A percentile compares a stretch with the other conserved stretches of the same genome.
Evolutionary conservation across 2,888 invertebrate species (phyloP).

Genomic region (Diabrotica balteata): DNA sequence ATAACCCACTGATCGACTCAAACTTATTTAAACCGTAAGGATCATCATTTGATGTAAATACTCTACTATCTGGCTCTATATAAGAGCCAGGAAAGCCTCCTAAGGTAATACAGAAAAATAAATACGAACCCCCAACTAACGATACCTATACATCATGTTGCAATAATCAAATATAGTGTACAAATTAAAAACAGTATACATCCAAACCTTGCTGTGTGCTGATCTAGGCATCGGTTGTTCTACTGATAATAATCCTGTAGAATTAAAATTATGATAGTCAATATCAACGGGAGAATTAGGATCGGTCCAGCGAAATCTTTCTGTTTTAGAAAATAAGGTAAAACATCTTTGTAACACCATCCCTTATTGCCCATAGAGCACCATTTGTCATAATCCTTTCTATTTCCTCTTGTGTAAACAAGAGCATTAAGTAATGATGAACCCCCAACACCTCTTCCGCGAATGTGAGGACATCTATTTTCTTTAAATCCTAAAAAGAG

Average conservation of each 20-base stretch:
- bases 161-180: too few relatives aligned
- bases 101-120: too few relatives aligned
- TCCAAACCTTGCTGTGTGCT: constrained; percentile 21
- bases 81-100: too few relatives aligned
- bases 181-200: too few relatives aligned
- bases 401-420: constrained; percentile 62
- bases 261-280: constrained; percentile 23
- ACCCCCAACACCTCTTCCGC: constrained; percentile 64
- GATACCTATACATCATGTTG: too few relatives aligned
- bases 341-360: constrained; percentile 66
- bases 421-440: constrained; percentile 61
- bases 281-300: constrained; percentile 30
- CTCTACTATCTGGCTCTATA: too few relatives aligned
- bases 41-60: too few relatives aligned
- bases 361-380: constrained; percentile 50
- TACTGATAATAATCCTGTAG: constrained; percentile 31
- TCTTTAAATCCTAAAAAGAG: constrained; percentile 45
- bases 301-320: constrained; percentile 32
- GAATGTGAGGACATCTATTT: constrained; percentile 53
- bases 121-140: too few relatives aligned
- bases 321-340: constrained; percentile 60
- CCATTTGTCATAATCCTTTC: constrained; percentile 61
- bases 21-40: too few relatives aligned
- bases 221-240: constrained; percentile 30
- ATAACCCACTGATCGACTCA: too few relatives aligned